Conservation (phyloP, 2,797 vertebrate genomes). For the Hippopotamyrus pictus region DNA sequence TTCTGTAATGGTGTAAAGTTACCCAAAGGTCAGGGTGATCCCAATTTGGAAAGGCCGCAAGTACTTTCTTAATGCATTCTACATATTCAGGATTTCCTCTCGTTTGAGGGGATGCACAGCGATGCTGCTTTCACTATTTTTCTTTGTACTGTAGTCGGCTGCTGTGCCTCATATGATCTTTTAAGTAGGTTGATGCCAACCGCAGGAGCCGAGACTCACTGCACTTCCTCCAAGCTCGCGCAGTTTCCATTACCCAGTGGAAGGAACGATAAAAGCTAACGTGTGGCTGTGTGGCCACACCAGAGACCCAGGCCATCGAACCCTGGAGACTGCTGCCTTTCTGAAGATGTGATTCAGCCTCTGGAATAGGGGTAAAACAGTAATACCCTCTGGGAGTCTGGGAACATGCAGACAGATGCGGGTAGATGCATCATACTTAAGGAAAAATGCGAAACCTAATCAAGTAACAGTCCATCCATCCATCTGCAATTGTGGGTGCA, state of each 20-base stretch:
- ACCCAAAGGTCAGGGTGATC: constrained; percentile 56
- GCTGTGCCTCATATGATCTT: constrained; percentile 8
- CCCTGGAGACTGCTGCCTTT: constrained; percentile 34
- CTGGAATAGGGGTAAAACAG: not conserved
- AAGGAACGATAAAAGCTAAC: constrained; percentile 66
- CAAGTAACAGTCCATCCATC: not conserved
- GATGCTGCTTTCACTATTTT: constrained; percentile 51
- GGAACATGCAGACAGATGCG: not conserved
- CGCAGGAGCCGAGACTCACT: constrained; percentile 49
- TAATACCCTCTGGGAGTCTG: not conserved
- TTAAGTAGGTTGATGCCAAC: constrained; percentile 46
- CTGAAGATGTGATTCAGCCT: constrained; percentile 27
- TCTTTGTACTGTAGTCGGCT: constrained; percentile 29
- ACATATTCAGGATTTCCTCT: constrained; percentile 67
- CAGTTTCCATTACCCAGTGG: constrained; percentile 71
- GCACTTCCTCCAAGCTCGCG: constrained; percentile 52
- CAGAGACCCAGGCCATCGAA: constrained; percentile 37
- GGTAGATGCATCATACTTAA: not conserved
- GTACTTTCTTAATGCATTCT: constrained; percentile 60
- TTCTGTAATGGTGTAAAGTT: constrained; percentile 59
- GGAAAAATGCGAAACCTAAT: not conserved
- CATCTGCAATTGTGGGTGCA: not conserved
- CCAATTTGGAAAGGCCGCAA: constrained; percentile 64
- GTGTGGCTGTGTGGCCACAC: constrained; percentile 59
- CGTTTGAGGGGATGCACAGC: constrained; percentile 50